Evolutionary conservation across 2,797 vertebrate genomes (phyloP), one percentile per base, ranked within the genome.

Genomic region (Hyperoplus immaculatus): DNA sequence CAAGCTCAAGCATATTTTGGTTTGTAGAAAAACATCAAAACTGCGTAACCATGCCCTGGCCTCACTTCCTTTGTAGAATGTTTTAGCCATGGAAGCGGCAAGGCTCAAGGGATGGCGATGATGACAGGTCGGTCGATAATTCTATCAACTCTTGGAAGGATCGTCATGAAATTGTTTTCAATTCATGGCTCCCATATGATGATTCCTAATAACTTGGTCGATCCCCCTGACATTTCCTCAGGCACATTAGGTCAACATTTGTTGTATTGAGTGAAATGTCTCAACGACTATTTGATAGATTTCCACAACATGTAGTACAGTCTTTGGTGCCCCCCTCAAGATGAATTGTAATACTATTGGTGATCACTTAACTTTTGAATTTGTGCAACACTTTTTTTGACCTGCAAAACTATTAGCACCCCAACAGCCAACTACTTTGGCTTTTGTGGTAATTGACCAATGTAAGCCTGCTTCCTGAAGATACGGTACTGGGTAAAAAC

Each of bases 1-100:
- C 66, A 59, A 78, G 54, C 56, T 49, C 49, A 54, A 55, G 69
- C 46, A 29, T 1, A 63, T 88, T 64, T 41, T 29, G 5, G 59
- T 68, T 63, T 12, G 53, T 15, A 36, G 53, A 57, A n/a, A 64
- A 71, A 47, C 67, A 60, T 5, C 13, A 45, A 69, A 15, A 15
- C 49, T 16, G 43, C 53, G 55, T 12, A 45, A 5, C 56, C 47
- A 53, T 29, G 16, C 36, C 29, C 41, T 14, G 8, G 53, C 54
- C 45, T 56, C 15, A 45, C 62, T 29, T 54, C 46, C 9, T 63
- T 36, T 55, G 14, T 2, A 53, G 18, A 78, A 56, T 67, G 29
- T 18, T 67, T 73, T n/a, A 62, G 41, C 6, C 15, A n/a, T 10
- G 16, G 13, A 5, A 4, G 42, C 0, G 2, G 0, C 8, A 7